These are phyloP conservation scores for Oncorhynchus clarkii DNA, from an alignment of 2,113 vertebrate species.

Conservation along the genomic window DNA sequence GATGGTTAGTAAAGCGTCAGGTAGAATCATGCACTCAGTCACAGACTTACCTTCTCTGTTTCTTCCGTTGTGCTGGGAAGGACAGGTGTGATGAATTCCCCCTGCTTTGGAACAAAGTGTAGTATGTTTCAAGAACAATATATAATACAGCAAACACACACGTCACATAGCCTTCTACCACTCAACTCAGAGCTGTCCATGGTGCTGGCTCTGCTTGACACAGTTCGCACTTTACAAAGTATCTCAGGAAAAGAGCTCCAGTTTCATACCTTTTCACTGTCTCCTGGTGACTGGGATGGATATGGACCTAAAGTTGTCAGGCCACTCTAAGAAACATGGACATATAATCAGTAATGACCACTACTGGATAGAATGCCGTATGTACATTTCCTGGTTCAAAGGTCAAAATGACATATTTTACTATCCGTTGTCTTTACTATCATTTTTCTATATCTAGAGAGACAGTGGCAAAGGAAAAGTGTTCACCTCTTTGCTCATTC, in stretches of 20 bases:
- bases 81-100: conserved; percentile 16
- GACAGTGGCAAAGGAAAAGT: neutral
- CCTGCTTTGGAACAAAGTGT: conserved; percentile 23
- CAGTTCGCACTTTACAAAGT: too few relatives aligned
- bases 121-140: conserved; percentile 7
- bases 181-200: neutral
- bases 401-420: too few relatives aligned
- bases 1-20: too few relatives aligned
- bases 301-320: conserved; percentile 20
- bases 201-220: too few relatives aligned
- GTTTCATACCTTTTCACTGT: conserved; percentile 44
- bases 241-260: neutral
- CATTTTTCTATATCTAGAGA: too few relatives aligned
- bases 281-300: neutral
- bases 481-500: neutral
- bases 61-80: conserved; percentile 38
- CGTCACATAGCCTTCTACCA: neutral
- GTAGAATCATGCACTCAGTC: neutral
- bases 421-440: too few relatives aligned
- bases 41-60: conserved; percentile 54
- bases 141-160: conserved; percentile 3
- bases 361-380: too few relatives aligned
- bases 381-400: too few relatives aligned
- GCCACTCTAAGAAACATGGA: conserved; percentile 9
- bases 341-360: neutral